Evolutionary conservation across 2,113 vertebrate genomes (phyloP), one percentile per base, ranked within the genome.

Genomic region (Anas platyrhynchos): DNA sequence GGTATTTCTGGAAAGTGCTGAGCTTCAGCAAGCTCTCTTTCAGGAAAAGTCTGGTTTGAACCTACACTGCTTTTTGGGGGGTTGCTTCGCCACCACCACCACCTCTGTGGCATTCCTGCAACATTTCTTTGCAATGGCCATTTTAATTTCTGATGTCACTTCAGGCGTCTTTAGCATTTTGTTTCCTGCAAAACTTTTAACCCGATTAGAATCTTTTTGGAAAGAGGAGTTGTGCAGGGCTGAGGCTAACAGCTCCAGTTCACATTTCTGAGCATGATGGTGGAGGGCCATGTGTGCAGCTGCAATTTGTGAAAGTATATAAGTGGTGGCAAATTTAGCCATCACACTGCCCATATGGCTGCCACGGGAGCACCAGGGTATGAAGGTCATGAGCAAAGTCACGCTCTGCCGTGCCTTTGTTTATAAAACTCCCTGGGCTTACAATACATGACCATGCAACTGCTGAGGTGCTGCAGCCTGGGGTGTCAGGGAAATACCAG

Each of bases 311-410:
- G 61, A 79, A 89, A 92, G 74, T 54, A n/a, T 43, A 7, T 72
- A 87, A 83, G 83, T 20, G 26, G 86, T 81, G 62, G 86, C 74
- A 75, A 88, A 95, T 97, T 97, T 97, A 97, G 97, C 86, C 65
- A 86, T 96, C 91, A 89, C 81, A 32, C 78, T 96, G 91, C 83
- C 93, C 91, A 83, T 66, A 76, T 92, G 88, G 88, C 85, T 93
- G 93, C 89, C 95, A 89, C 83, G 83, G 68, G 95, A 98, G 97
- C 91, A 97, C 82, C n/a, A 75, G 94, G 82, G 94, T 95, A 96
- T 93, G 91, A 97, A 98, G 98, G 97, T 98, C 97, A 98, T 27
- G 85, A 96, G 94, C 94, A 97, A 97, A 97, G 95, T 97, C 96
- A 92, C 66, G 36, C 73, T 94, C 85, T 16, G 38, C 52, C 16